phyloP scores from a whole-genome alignment of 2,113 vertebrate species.

The Notiomystis cincta region DNA sequence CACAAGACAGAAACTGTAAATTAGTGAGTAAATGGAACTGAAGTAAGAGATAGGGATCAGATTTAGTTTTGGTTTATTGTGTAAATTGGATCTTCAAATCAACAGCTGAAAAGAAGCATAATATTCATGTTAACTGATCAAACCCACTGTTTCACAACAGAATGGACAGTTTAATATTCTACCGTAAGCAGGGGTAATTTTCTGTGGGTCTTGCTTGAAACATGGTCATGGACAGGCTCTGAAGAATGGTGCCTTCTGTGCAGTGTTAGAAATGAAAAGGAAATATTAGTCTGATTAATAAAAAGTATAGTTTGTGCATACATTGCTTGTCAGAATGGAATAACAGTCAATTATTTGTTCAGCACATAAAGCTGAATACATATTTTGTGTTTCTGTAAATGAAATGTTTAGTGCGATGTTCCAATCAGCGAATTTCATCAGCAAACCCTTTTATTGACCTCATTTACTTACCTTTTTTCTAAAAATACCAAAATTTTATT shows the following conservation, averaged over 20 bases:
- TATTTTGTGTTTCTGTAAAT: not conserved
- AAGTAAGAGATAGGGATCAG: not conserved
- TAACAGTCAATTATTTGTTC: not conserved
- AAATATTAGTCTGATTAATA: not conserved
- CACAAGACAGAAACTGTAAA: not conserved
- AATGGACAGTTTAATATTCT: not conserved
- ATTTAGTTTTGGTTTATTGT: not conserved
- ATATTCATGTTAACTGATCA: not conserved
- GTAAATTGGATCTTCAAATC: not conserved
- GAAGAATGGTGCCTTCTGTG: not conserved
- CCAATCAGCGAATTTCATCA: not conserved
- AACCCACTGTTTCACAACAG: not conserved
- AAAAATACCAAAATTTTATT: not conserved
- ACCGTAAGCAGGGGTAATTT: not conserved
- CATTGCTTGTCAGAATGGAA: not conserved
- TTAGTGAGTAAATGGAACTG: not conserved
- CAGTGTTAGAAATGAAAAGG: not conserved
- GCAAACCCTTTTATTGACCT: not conserved
- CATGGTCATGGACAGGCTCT: not conserved
- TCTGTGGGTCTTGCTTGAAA: not conserved
- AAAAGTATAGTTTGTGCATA: not conserved
- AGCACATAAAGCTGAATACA: accelerated
- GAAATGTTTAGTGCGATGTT: not conserved
- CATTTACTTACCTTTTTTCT: not conserved
- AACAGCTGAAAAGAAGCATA: not conserved